Base-by-base conservation (phyloP, 2,797 vertebrate genomes). In the Chloroceryle inda region DNA sequence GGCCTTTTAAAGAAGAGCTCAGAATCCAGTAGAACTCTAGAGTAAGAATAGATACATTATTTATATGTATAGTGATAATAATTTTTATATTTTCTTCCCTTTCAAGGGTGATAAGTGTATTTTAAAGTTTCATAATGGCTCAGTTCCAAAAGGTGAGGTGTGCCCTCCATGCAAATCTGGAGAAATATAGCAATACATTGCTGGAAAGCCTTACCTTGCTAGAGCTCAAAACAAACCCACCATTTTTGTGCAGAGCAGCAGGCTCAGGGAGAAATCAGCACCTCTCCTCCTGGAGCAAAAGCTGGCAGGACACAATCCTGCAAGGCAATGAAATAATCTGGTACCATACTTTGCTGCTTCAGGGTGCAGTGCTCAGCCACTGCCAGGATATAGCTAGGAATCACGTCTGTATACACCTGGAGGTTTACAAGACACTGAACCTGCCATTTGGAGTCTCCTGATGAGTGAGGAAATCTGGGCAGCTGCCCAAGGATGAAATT, bases 231-330 rank as follows among this genome's bases (percentile, higher is more conserved):
- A 44, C 10, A 79, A 15, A 18, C 7, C 7, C 12, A 35, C 4
- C 3, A 13, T 9, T 82, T 92, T 31, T 76, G 22, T 40, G 42
- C 45, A 69, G 72, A 82, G 31, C 55, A 88, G 53, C 27, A 19
- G n/a, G 20, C 27, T 42, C n/a, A 17, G 50, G 23, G 35, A 31
- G 47, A 69, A 85, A 88, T 42, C 50, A 71, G 21, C 13, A 66
- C 9, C 21, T 62, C 45, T 61, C 20, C 27, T 73, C 58, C 52
- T 38, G 20, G 24, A 71, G 13, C 42, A 77, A 74, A 73, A 66
- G 6, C 22, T 59, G 0, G 0, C 11, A 27, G 67, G 47, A 69
- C 20, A 37, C 55, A 45, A 16, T 49, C 59, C 67, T 37, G 5
- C 40, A 58, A 89, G 37, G 37, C 31, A n/a, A 5, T 66, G 49